Conservation (phyloP, 2,888 invertebrate genomes). For the Agonopterix alstromeriana region DNA sequence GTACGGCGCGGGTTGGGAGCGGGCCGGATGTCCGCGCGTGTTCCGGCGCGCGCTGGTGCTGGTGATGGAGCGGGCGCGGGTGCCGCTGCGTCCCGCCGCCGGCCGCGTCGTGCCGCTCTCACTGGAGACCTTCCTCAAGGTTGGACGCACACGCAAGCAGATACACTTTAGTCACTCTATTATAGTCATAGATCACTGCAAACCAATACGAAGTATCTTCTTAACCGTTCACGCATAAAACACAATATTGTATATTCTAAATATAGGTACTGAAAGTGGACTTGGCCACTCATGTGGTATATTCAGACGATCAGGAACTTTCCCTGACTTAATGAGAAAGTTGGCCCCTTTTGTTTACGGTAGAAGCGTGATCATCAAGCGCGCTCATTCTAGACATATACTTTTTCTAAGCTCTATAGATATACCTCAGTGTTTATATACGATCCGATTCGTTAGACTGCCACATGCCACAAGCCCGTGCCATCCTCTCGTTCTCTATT, state of each 20-base stretch:
- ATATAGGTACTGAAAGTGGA: no score
- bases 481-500: no score
- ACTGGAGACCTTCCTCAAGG: constrained; percentile 67
- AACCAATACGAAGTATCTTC: neutral
- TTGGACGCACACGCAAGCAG: constrained; percentile 15
- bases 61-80: constrained; percentile 60
- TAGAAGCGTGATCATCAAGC: no score
- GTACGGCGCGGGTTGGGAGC: constrained; percentile 53
- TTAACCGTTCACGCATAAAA: neutral
- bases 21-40: constrained; percentile 20
- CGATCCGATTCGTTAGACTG: no score
- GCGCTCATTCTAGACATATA: no score
- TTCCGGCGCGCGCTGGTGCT: constrained; percentile 44
- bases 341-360: no score
- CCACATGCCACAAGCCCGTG: no score
- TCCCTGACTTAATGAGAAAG: no score
- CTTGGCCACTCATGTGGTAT: no score
- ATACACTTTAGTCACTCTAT: neutral
- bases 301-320: no score
- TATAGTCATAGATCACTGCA: neutral
- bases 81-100: constrained; percentile 64
- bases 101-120: constrained; percentile 68
- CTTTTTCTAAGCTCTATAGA: no score
- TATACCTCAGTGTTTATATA: no score
- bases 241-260: neutral